A percentile compares a stretch with the other conserved stretches of the same genome.
phyloP scores from a whole-genome alignment of 1,140 invertebrate species.

The Heliconius hermathena region DNA sequence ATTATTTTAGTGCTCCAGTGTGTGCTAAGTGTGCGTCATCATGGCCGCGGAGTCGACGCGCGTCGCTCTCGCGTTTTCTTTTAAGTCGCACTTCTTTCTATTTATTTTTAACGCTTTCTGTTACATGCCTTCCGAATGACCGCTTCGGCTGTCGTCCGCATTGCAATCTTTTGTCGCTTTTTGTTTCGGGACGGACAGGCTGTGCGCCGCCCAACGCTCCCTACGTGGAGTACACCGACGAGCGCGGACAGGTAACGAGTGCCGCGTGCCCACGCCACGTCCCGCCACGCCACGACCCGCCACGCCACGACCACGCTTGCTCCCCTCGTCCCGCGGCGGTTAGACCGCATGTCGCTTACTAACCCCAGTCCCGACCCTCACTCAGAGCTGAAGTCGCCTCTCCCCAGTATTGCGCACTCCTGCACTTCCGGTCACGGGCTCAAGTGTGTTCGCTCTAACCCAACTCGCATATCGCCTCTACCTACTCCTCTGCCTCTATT shows the following conservation, averaged over 20 bases:
- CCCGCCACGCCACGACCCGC: slow-evolving; percentile 20
- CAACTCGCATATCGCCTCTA: slow-evolving; percentile 60
- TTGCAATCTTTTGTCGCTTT: slow-evolving; percentile 80
- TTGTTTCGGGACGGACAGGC: slow-evolving; percentile 75
- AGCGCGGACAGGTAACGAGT: slow-evolving; percentile 94
- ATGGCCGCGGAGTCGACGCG: slow-evolving; percentile 55
- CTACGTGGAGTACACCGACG: slow-evolving; percentile 97
- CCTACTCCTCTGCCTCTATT: slow-evolving; percentile 34
- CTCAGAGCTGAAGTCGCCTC: slow-evolving; percentile 4
- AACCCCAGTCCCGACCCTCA: slow-evolving; percentile 34
- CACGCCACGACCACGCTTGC: slow-evolving; percentile 12
- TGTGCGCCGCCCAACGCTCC: slow-evolving; percentile 91
- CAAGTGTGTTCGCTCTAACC: slow-evolving; percentile 62
- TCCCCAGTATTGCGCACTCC: slow-evolving; percentile 13
- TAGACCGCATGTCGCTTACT: slow-evolving; percentile 47
- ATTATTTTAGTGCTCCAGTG: slow-evolving; percentile 78
- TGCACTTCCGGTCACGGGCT: slow-evolving; percentile 44
- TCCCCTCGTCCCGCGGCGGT: slow-evolving; percentile 8
- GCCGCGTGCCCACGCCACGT: slow-evolving; percentile 58
- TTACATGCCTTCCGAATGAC: slow-evolving; percentile 82
- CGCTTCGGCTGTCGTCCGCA: slow-evolving; percentile 78
- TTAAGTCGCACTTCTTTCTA: slow-evolving; percentile 73
- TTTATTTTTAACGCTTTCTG: slow-evolving; percentile 81
- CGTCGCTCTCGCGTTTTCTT: slow-evolving; percentile 59
- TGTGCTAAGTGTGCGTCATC: slow-evolving; percentile 68